Percentiles rank a stretch among this genome's conserved stretches.
These are phyloP conservation scores for Halcyon chelicuti DNA, from an alignment of 2,797 vertebrate genomes.

Conservation along the genomic window DNA sequence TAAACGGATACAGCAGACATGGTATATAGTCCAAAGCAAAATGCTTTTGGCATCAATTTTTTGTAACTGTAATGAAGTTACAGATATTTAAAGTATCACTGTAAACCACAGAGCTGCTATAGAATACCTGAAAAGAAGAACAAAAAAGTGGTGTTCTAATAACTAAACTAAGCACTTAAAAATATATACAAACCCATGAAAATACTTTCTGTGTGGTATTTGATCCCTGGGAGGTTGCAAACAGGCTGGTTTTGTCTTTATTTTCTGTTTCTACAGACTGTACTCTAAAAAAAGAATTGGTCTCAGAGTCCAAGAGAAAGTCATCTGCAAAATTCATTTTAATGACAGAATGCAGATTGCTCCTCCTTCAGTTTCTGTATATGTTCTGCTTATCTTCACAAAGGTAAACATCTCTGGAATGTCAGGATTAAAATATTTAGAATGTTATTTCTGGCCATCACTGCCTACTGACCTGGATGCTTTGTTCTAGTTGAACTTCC, in stretches of 20 bases:
- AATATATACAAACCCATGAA: background rate
- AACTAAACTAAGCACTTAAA: background rate
- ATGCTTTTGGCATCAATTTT: background rate
- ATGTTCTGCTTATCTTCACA: constrained; percentile 51
- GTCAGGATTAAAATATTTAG: constrained; percentile 22
- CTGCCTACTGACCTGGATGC: background rate
- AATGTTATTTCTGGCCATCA: background rate
- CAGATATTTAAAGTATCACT: background rate
- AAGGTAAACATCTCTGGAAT: constrained; percentile 46
- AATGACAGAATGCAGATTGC: constrained; percentile 9
- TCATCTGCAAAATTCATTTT: constrained; percentile 70
- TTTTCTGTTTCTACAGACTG: constrained; percentile 51
- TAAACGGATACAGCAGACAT: background rate
- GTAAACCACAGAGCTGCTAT: background rate
- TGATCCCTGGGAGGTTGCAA: constrained; percentile 18
- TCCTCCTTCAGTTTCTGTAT: background rate
- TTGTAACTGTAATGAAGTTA: background rate
- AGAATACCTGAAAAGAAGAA: background rate
- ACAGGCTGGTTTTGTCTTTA: constrained; percentile 51
- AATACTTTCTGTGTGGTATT: constrained; percentile 42
- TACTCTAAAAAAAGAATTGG: constrained; percentile 43
- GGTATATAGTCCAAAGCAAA: background rate
- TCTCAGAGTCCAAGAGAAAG: constrained; percentile 45
- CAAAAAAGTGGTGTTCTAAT: background rate
- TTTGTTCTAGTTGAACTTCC: constrained; percentile 3